Base-by-base conservation (phyloP, 1,140 invertebrate genomes). In the Papilio aristodemus region DNA sequence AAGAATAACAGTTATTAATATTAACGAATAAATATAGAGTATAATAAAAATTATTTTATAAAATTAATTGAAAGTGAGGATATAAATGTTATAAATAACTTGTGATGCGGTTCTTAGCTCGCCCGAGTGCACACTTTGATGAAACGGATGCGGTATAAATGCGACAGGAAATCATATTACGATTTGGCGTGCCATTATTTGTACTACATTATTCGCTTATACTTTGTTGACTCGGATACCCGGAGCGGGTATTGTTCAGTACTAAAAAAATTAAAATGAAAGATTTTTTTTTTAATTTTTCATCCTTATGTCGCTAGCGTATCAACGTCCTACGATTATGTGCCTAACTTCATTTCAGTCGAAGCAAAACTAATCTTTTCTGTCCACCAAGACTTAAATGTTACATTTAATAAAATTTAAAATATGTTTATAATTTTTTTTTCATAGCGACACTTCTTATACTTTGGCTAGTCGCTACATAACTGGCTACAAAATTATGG, bases 101-200 rank as follows among this genome's bases (percentile, higher is more conserved):
- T 10, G 22, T 46, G 62, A 39, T 27, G 11, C 17, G 22, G 13
- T 41, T 43, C 22, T 64, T 39, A 41, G 22, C 38, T 32, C 22
- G 39, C 39, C 32, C 43, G 6, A 43, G 25, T 64, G 39, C 22
- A 25, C 62, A 11, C 62, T 25, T 39, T 64, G 62, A 54, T 64
- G 38, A 41, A 64, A 41, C 62, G 39, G 38, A 64, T 46, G 38
- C 62, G 39, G 19, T 46, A n/a, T 46, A 9, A 27, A 9, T 22
- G 39, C 17, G 62, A 64, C 39, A 64, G 62, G 62, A 64, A 64
- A 64, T 64, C 22, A 41, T 17, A 64, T 64, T 64, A 64, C 62
- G 22, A 41, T 64, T 64, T 41, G 37, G 46, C 46, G 17, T 13
- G 17, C 19, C 46, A 54, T 54, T 54, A 54, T 54, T 54, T 54